phyloP scores from a whole-genome alignment of 2,888 invertebrate genomes.

The Lasioglossum leucozonium region DNA sequence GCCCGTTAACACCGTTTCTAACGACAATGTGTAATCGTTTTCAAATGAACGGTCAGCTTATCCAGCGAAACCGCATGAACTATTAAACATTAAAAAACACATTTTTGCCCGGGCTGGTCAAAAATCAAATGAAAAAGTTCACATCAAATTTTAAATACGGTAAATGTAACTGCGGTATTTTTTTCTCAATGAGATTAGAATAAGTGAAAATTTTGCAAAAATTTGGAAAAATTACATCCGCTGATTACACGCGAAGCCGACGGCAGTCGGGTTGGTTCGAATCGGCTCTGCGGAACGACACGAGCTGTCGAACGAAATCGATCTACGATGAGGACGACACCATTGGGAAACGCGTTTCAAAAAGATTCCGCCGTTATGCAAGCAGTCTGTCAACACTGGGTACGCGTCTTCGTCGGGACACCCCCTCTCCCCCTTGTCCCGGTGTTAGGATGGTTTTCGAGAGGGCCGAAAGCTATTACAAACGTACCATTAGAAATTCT shows the following conservation, averaged over 20 bases:
- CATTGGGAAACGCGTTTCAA: background rate
- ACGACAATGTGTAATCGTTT: background rate
- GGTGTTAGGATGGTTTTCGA: conserved; percentile 14
- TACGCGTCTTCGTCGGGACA: too few relatives aligned
- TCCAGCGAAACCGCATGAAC: background rate
- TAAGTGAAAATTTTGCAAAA: too few relatives aligned
- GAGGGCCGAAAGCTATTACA: conserved; percentile 36
- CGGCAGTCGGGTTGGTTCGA: too few relatives aligned
- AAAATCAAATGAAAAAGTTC: too few relatives aligned
- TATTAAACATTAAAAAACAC: background rate
- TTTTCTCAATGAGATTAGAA: too few relatives aligned
- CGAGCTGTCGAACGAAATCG: background rate
- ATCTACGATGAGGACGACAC: background rate
- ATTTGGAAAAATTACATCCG: background rate
- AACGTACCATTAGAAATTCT: conserved; percentile 66
- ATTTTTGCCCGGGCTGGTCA: background rate
- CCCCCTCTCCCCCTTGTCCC: background rate
- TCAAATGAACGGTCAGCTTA: background rate
- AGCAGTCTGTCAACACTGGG: background rate
- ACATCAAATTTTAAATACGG: background rate
- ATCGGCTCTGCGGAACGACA: background rate
- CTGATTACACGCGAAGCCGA: too few relatives aligned
- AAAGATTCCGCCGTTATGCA: conserved; percentile 16
- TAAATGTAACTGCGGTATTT: too few relatives aligned
- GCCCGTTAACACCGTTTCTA: background rate